Percentiles rank a stretch among this genome's conserved stretches.
Evolutionary conservation across 1,140 invertebrate species (phyloP).

Genomic region (Eufriesea mexicana): DNA sequence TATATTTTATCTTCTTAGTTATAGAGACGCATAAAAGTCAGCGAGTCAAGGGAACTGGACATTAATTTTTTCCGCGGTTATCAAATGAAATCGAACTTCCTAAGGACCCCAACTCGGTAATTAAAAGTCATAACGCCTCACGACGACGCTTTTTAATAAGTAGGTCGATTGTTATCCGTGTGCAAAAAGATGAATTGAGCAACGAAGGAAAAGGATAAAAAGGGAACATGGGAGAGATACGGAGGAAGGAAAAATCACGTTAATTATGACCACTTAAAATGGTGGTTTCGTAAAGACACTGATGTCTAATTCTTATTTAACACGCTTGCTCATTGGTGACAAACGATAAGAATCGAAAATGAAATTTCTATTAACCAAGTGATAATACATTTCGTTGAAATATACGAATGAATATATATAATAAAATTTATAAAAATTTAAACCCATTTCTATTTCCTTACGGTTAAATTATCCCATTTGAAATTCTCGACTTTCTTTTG

Average conservation of each 20-base stretch:
- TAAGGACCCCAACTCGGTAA: background rate
- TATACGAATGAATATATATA: too few relatives aligned
- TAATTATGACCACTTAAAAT: background rate
- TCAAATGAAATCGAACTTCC: background rate
- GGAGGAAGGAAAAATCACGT: background rate
- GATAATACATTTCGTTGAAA: too few relatives aligned
- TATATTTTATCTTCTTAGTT: too few relatives aligned
- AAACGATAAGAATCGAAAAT: too few relatives aligned
- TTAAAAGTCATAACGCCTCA: background rate
- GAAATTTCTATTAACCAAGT: too few relatives aligned
- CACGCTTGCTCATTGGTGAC: background rate
- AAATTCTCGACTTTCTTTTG: too few relatives aligned
- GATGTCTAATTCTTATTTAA: background rate
- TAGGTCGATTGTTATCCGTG: constrained; percentile 33
- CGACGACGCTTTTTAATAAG: background rate
- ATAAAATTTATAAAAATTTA: too few relatives aligned
- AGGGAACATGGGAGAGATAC: background rate
- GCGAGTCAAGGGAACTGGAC: too few relatives aligned
- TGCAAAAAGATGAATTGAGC: background rate
- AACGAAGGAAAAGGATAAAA: background rate
- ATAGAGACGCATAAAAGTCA: too few relatives aligned
- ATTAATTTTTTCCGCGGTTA: too few relatives aligned
- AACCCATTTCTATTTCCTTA: too few relatives aligned
- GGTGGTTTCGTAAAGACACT: background rate
- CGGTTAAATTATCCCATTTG: too few relatives aligned